phyloP scores from a whole-genome alignment of 64 coral and sea anemone species.

The Dendrophyllia cribrosa region DNA sequence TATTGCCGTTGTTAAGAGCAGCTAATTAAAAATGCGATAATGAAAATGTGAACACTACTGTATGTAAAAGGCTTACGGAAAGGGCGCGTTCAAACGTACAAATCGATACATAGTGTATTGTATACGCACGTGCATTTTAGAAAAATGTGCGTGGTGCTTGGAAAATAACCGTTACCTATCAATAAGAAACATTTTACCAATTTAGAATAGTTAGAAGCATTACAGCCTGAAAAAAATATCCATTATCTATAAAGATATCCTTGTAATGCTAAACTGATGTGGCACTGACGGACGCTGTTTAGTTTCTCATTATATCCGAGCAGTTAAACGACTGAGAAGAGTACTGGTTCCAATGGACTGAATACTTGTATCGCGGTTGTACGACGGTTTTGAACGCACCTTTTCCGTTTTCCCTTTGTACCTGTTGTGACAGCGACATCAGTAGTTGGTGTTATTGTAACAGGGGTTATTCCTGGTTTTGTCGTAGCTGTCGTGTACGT shows the following conservation, averaged over 20 bases:
- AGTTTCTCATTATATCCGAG: not conserved
- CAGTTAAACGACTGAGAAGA: not conserved
- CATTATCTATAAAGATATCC: too few species aligned
- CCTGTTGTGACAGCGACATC: not conserved
- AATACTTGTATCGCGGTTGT: constrained; percentile 1
- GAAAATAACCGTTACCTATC: too few species aligned
- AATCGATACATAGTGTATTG: not conserved
- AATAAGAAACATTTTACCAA: too few species aligned
- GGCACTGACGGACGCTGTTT: too few species aligned
- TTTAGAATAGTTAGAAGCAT: too few species aligned
- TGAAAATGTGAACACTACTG: too few species aligned
- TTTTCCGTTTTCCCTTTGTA: not conserved
- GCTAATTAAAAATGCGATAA: too few species aligned
- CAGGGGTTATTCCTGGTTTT: not conserved
- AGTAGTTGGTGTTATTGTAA: not conserved
- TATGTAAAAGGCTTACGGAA: not conserved
- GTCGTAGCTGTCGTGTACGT: not conserved
- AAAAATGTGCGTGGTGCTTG: too few species aligned
- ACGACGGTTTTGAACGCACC: constrained; percentile 22
- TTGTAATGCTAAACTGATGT: too few species aligned
- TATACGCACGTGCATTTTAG: not conserved
- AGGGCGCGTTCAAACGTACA: constrained; percentile 1
- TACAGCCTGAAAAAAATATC: too few species aligned
- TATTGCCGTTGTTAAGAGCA: not conserved
- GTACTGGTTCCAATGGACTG: not conserved